Conservation (phyloP, 2,888 invertebrate species). For the Chloroclysta siterata region DNA sequence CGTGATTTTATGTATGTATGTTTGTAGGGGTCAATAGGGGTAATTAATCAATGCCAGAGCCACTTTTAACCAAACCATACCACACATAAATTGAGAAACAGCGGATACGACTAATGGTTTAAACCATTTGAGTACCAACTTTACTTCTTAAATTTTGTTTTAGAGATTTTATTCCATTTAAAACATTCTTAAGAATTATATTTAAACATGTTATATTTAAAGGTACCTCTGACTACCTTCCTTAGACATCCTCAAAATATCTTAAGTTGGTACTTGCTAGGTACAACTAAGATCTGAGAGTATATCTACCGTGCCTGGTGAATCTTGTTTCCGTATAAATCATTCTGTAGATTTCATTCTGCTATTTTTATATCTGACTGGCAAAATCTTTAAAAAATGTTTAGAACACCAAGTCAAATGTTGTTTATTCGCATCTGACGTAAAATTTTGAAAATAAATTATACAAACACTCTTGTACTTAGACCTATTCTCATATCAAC, state of each 20-base stretch:
- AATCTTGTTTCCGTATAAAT: too few relatives aligned
- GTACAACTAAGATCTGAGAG: too few relatives aligned
- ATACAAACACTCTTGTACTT: not conserved
- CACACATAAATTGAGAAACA: slow-evolving; percentile 55
- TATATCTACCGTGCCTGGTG: too few relatives aligned
- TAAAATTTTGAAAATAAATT: not conserved
- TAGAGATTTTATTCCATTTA: not conserved
- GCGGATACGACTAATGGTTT: slow-evolving; percentile 63
- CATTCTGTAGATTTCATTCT: too few relatives aligned
- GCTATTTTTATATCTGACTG: not conserved
- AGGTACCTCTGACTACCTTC: too few relatives aligned
- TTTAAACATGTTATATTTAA: too few relatives aligned
- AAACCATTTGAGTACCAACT: slow-evolving; percentile 30
- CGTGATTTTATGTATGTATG: too few relatives aligned
- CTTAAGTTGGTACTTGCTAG: too few relatives aligned
- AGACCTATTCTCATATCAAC: not conserved
- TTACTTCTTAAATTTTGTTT: slow-evolving; percentile 21
- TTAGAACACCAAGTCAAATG: not conserved
- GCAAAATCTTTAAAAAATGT: too few relatives aligned
- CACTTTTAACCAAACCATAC: slow-evolving; percentile 12
- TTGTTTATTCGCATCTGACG: slow-evolving; percentile 3
- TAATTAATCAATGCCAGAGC: slow-evolving; percentile 8
- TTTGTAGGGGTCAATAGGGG: too few relatives aligned
- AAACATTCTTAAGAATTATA: not conserved
- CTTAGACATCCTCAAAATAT: too few relatives aligned